Evolutionary conservation across 2,113 vertebrate species (phyloP).

Genomic region (Pteruthius melanotis): DNA sequence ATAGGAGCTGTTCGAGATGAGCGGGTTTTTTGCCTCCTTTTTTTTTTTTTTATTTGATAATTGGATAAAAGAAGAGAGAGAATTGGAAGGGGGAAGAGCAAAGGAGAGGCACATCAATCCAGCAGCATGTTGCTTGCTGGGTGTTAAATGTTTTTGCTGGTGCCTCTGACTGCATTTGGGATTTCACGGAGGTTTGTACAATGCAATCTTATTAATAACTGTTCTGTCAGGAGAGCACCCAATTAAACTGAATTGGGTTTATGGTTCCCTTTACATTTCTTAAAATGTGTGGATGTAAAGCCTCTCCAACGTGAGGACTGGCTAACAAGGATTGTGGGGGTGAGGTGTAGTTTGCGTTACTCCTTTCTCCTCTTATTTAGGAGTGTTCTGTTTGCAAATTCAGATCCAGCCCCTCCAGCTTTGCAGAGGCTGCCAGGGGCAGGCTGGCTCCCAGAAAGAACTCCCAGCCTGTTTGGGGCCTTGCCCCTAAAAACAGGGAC

Average conservation of each 20-base stretch:
- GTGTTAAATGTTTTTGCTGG: conserved; percentile 59
- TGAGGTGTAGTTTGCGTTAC: background rate
- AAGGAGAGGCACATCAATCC: background rate
- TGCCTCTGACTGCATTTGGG: conserved; percentile 59
- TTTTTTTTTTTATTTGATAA: conserved; percentile 53
- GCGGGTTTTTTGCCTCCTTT: background rate
- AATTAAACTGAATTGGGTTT: conserved; percentile 79
- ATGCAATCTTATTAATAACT: conserved; percentile 77
- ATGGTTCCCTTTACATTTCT: conserved; percentile 73
- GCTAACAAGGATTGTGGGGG: conserved; percentile 55
- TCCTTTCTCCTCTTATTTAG: conserved; percentile 8
- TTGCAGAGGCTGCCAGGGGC: background rate
- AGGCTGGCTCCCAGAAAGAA: background rate
- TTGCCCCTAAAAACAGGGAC: background rate
- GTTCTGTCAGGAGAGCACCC: conserved; percentile 76
- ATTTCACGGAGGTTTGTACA: conserved; percentile 68
- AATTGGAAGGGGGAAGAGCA: background rate
- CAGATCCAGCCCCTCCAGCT: background rate
- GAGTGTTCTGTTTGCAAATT: conserved; percentile 35
- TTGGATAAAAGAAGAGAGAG: conserved; percentile 34
- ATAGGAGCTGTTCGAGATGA: conserved; percentile 72
- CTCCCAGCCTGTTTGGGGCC: conserved; percentile 7
- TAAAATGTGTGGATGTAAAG: conserved; percentile 65
- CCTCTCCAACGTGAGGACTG: conserved; percentile 30
- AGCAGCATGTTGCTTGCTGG: conserved; percentile 14